Base-by-base conservation (phyloP, 2,888 invertebrate species). In the Polietes domitor region DNA sequence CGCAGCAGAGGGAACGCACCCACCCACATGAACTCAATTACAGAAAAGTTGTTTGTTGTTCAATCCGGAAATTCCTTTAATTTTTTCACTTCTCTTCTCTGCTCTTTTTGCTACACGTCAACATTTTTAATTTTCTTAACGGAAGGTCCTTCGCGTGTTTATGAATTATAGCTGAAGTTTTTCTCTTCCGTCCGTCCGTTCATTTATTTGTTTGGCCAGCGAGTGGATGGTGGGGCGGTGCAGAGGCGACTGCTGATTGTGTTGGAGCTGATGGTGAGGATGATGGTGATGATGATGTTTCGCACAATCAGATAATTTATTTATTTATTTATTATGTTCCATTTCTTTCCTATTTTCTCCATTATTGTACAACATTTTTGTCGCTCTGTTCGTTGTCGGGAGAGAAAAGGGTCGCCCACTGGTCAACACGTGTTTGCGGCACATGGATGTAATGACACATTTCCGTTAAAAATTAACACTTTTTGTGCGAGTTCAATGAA, bases 71-170 rank as follows among this genome's bases (percentile, higher is more conserved):
- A 75, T 75, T 83, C 65, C 71, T 77, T 80, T 75, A 75, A 80
- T 83, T 80, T 65, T 80, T 26, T 58, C n/a, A 75, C 24, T 58
- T 58, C n/a, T 43, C 17, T 47, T 28, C 58, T 43, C 6, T 76
- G 41, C 61, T 77, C 63, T 24, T 32, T 37, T 74, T 37, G 41
- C 50, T 55, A 72, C 37, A 78, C 77, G 71, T 80, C 74, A 75
- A 83, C 80, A 75, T 77, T 77, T 83, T 83, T 77, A 80, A 80
- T 80, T 83, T 83, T 83, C 75, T 80, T 75, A 77, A 77, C 77
- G 80, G 80, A 83, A 75, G 75, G 77, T 71, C 77, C 70, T 74
- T 83, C 70, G 83, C 77, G 83, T 83, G 83, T 77, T 83, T 77
- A 80, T 83, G 83, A 83, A 83, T 83, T 80, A 83, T 80, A 74